phyloP scores from a whole-genome alignment of 2,888 invertebrate species.

The Aleiodes leptofemur region DNA sequence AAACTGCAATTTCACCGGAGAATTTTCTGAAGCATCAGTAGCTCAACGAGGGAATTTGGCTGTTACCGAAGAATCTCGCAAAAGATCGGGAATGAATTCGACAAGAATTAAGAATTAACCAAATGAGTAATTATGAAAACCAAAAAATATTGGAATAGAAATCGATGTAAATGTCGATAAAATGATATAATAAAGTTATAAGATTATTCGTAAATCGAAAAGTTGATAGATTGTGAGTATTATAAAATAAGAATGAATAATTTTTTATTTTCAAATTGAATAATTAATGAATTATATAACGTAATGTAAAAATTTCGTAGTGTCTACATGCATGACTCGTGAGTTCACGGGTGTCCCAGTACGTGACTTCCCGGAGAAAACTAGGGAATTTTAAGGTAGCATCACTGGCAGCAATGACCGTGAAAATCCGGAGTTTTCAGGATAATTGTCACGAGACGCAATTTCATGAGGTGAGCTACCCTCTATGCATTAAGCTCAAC shows the following conservation, averaged over 20 bases:
- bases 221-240: constrained; percentile 3
- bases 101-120: neutral
- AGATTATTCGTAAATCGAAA: constrained; percentile 10
- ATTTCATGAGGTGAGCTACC: too few relatives aligned
- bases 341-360: too few relatives aligned
- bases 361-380: too few relatives aligned
- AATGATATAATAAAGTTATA: constrained; percentile 17
- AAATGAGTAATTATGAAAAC: neutral
- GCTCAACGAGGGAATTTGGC: constrained; percentile 69
- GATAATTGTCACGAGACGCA: too few relatives aligned
- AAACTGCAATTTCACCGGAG: constrained; percentile 76
- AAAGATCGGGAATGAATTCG: neutral
- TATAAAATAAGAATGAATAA: neutral
- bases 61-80: constrained; percentile 64
- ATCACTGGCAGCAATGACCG: too few relatives aligned
- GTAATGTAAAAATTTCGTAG: too few relatives aligned
- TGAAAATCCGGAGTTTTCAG: too few relatives aligned
- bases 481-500: too few relatives aligned
- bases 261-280: constrained; percentile 2
- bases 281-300: constrained; percentile 8
- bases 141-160: neutral
- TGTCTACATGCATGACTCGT: too few relatives aligned
- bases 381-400: too few relatives aligned
- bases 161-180: constrained; percentile 12
- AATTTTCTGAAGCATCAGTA: constrained; percentile 87